Evolutionary conservation across 2,888 invertebrate genomes (phyloP), one percentile per base, ranked within the genome.

Genomic region (Tupiocoris notatus): DNA sequence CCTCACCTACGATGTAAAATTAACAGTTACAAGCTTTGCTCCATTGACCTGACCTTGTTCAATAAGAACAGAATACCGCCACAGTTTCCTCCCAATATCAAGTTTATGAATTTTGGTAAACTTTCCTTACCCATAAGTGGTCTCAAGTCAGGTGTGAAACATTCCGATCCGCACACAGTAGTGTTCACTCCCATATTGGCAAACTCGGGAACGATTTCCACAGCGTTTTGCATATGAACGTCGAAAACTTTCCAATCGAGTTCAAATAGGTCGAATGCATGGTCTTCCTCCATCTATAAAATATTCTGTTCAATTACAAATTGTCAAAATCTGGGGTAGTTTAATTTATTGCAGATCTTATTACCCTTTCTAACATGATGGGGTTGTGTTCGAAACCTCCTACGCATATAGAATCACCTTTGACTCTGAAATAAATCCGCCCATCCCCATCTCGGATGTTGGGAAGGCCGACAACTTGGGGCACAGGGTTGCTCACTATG

Each of bases 351-450:
- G 6, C 6, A 39, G 39, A 12, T 24, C n/a, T n/a, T n/a, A 80
- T 81, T 83, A 91, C 92, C 83, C 90, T 88, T 81, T 92, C 91
- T 68, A 95, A 84, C 81, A 95, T 87, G 78, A 91, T 89, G 0
- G 96, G 96, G 83, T 96, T 94, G 0, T 86, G 84, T 84, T 96
- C 96, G 82, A 96, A 96, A 0, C 95, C 95, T 12, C 96, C 96
- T 81, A 96, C 89, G 78, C 89, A 89, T 64, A 96, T 88, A 0
- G 91, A 88, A 81, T 94, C 92, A 0, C 94, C 94, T 82, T 94
- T 93, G 1, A 94, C 88, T 81, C 93, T 89, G 80, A 95, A 89
- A 82, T 95, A 96, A 21, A 94, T 86, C 18, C 89, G 90, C 6
- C 89, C 89, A 82, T 96, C 96, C 81, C 95, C 94, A 84, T 95